These are phyloP conservation scores for Escarpia spicata DNA, from an alignment of 2,888 invertebrate genomes.

Conservation along the genomic window DNA sequence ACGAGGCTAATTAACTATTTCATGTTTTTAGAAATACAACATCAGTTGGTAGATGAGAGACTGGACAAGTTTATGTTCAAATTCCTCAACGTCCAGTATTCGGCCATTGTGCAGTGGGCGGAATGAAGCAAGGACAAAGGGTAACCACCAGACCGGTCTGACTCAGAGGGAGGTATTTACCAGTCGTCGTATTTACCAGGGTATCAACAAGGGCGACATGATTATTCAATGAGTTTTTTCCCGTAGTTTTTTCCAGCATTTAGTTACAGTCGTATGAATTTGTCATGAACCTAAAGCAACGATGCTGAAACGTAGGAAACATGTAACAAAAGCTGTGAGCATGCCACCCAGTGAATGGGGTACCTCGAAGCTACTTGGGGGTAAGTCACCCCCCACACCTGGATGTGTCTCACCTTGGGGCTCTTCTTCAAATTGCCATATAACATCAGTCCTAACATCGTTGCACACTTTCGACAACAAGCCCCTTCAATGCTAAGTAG, in stretches of 20 bases:
- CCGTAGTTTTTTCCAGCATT: not conserved
- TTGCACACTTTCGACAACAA: not conserved
- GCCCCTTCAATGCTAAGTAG: not conserved
- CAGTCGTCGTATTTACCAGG: not conserved
- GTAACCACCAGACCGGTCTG: not conserved
- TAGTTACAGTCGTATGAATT: not conserved
- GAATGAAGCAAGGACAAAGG: not conserved
- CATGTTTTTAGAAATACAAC: not conserved
- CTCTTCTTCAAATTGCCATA: constrained; percentile 1
- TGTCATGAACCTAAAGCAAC: not conserved
- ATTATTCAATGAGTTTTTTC: not conserved
- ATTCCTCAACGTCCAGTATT: constrained; percentile 9
- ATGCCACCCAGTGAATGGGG: not conserved
- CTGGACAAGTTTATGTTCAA: constrained; percentile 17
- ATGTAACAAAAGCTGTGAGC: not conserved
- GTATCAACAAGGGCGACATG: not conserved
- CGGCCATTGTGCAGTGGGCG: not conserved
- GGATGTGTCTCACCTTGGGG: not conserved
- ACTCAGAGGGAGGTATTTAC: constrained; percentile 21
- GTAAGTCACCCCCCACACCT: not conserved
- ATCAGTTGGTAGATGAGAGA: not conserved
- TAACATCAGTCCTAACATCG: not conserved
- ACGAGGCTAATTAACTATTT: not conserved
- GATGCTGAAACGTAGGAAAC: not conserved
- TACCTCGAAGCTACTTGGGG: not conserved